These are phyloP conservation scores for Oenanthe melanoleuca DNA, from an alignment of 2,113 vertebrate genomes.

Conservation along the genomic window DNA sequence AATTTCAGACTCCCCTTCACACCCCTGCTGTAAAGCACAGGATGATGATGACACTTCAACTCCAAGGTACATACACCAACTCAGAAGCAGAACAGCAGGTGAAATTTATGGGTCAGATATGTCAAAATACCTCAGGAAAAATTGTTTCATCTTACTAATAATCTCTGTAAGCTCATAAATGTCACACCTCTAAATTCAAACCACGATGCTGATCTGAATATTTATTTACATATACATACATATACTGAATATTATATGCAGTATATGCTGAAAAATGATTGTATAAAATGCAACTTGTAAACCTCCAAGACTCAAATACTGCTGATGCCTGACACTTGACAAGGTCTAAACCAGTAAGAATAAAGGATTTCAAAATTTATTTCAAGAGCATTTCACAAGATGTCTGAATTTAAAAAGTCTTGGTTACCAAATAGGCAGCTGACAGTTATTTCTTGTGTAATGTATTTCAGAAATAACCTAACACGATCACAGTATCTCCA, in stretches of 20 bases:
- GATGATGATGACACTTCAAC: not conserved
- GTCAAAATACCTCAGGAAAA: slow-evolving; percentile 23
- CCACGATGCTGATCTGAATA: not conserved
- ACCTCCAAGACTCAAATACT: not conserved
- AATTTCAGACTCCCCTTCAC: not conserved
- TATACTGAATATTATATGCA: not conserved
- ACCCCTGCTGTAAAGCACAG: not conserved
- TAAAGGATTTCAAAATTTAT: slow-evolving; percentile 28
- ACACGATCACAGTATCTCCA: slow-evolving; percentile 47
- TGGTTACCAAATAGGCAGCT: slow-evolving; percentile 50
- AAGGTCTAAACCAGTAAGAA: not conserved
- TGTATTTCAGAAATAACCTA: slow-evolving; percentile 61
- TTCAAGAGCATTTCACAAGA: slow-evolving; percentile 15
- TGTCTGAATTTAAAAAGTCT: slow-evolving; percentile 17
- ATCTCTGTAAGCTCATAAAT: not conserved
- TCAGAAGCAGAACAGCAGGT: not conserved
- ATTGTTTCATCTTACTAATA: not conserved
- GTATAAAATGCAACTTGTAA: slow-evolving; percentile 34
- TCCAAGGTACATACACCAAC: not conserved
- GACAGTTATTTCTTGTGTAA: slow-evolving; percentile 50
- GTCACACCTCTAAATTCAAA: not conserved
- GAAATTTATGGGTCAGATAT: slow-evolving; percentile 20
- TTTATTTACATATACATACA: slow-evolving; percentile 10
- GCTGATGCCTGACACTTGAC: slow-evolving; percentile 7
- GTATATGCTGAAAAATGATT: not conserved